These are phyloP conservation scores for Phalloptychus januarius DNA, from an alignment of 2,797 vertebrate genomes.

Conservation along the genomic window DNA sequence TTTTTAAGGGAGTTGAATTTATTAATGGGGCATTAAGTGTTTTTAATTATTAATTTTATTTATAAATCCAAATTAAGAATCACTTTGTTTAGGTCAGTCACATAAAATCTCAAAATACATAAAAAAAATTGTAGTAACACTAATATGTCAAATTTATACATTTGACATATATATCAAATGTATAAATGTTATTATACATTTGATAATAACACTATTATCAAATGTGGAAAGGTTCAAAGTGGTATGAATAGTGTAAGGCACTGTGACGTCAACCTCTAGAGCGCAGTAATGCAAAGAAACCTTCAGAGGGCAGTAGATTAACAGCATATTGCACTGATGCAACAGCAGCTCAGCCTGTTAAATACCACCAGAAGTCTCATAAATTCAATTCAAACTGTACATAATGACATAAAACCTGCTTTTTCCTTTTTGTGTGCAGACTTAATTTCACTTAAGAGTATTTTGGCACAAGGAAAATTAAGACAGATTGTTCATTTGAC, in stretches of 20 bases:
- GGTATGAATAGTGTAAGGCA: not conserved
- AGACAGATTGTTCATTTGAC: constrained; percentile 41
- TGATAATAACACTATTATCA: not conserved
- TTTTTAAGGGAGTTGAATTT: not conserved
- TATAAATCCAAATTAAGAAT: no score
- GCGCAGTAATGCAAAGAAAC: constrained; percentile 33
- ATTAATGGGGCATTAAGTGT: not conserved
- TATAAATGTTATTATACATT: no score
- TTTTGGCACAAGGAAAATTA: constrained; percentile 40
- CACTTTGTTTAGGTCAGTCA: not conserved
- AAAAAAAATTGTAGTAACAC: not conserved
- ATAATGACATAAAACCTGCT: constrained; percentile 31
- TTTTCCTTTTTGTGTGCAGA: constrained; percentile 21
- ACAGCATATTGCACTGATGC: constrained; percentile 29
- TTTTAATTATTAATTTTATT: not conserved
- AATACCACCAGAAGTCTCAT: not conserved
- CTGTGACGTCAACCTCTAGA: not conserved
- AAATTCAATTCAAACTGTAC: constrained; percentile 29
- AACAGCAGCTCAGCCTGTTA: not conserved
- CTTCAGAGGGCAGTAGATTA: constrained; percentile 82
- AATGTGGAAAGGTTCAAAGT: not conserved
- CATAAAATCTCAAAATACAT: not conserved
- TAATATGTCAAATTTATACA: no score
- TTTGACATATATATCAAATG: no score
- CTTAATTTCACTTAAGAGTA: constrained; percentile 36